Evolutionary conservation across 2,888 invertebrate genomes (phyloP).

Genomic region (Stenichneumon culpator): DNA sequence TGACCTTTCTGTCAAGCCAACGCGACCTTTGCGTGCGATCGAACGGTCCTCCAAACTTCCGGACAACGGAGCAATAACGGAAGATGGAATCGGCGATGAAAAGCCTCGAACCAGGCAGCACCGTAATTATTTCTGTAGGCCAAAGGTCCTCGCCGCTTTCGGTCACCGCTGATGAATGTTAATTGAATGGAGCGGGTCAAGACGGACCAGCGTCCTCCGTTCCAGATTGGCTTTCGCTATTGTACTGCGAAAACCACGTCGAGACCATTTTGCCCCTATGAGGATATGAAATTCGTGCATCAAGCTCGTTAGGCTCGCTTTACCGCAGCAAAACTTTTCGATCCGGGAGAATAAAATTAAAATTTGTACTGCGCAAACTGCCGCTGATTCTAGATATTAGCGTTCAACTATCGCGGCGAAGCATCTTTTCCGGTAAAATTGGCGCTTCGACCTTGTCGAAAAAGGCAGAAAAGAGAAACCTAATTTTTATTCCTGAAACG

Average conservation of each 20-base stretch:
- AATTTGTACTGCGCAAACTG: slow-evolving; percentile 18
- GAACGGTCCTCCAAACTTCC: not conserved
- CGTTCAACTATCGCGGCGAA: slow-evolving; percentile 31
- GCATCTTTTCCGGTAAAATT: slow-evolving; percentile 24
- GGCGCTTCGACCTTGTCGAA: not conserved
- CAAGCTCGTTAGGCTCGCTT: slow-evolving; percentile 47
- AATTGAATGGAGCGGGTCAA: too few species aligned
- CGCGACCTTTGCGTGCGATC: too few species aligned
- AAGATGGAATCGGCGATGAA: slow-evolving; percentile 15
- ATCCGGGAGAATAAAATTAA: slow-evolving; percentile 42
- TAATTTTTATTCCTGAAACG: too few species aligned
- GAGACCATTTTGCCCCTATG: too few species aligned
- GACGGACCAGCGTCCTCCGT: too few species aligned
- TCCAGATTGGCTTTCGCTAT: too few species aligned
- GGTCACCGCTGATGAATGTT: too few species aligned
- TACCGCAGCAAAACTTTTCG: slow-evolving; percentile 38
- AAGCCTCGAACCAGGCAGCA: not conserved
- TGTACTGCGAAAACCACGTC: too few species aligned
- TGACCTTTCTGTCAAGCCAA: too few species aligned
- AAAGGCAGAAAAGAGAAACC: too few species aligned
- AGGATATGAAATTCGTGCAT: slow-evolving; percentile 54
- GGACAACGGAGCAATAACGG: slow-evolving; percentile 14
- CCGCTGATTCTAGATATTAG: slow-evolving; percentile 2
- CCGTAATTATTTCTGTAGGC: slow-evolving; percentile 56
- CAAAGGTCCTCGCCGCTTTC: slow-evolving; percentile 47